Percentiles rank a stretch among this genome's conserved stretches.
Evolutionary conservation across 2,113 vertebrate species (phyloP).

Genomic region (Grammomys surdaster): DNA sequence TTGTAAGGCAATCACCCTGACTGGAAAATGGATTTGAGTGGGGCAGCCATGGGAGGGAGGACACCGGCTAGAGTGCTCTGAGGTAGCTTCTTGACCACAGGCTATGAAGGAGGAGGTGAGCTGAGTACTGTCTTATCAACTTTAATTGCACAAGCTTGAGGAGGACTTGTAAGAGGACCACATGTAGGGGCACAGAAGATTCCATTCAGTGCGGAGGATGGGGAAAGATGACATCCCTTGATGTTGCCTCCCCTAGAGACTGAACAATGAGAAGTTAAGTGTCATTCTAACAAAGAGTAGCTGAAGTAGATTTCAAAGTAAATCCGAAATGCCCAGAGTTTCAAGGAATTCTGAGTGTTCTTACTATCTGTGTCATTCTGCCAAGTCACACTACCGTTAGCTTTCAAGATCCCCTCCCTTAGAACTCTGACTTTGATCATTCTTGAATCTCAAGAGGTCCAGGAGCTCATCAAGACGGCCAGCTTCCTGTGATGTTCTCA

Average conservation of each 20-base stretch:
- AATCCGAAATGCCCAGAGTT: neutral
- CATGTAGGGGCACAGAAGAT: neutral
- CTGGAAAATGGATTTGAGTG: neutral
- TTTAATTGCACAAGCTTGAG: neutral
- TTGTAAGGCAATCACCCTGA: slow-evolving; percentile 30
- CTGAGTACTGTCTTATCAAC: neutral
- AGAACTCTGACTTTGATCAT: neutral
- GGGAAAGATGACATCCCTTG: neutral
- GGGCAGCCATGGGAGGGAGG: neutral
- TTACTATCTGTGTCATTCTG: neutral
- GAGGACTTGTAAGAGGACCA: neutral
- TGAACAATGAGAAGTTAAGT: neutral
- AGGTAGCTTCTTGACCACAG: neutral
- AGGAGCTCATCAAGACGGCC: neutral
- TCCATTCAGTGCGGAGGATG: neutral
- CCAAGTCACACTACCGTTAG: neutral
- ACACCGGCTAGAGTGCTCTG: neutral
- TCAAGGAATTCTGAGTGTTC: neutral
- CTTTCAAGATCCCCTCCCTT: neutral
- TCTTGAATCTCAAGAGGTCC: neutral
- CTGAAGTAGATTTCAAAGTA: neutral
- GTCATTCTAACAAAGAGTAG: neutral
- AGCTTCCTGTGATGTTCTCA: neutral
- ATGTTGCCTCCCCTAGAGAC: neutral
- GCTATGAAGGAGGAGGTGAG: neutral